Conservation (phyloP, 2,113 vertebrate species). For the Cyanocitta stelleri region DNA sequence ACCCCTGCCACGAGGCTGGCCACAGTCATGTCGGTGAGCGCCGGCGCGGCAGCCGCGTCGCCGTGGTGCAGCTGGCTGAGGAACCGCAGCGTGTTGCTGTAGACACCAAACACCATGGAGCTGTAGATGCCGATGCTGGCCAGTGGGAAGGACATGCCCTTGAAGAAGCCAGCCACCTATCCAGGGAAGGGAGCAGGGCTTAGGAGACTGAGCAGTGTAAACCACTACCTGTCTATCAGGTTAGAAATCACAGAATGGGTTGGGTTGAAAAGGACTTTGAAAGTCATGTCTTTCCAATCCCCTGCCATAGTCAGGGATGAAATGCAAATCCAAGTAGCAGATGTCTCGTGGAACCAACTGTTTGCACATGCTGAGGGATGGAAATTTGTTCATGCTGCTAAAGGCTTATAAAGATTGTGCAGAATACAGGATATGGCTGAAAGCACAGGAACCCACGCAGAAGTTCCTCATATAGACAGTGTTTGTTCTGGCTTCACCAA, state of each 20-base stretch:
- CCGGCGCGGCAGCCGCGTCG: constrained; percentile 11
- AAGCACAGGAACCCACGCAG: fast-evolving
- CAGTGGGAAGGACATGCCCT: constrained; percentile 96
- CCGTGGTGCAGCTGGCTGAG: constrained; percentile 77
- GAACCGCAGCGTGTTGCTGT: constrained; percentile 83
- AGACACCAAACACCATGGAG: constrained; percentile 90
- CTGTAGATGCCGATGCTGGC: constrained; percentile 89
- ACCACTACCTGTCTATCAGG: background rate
- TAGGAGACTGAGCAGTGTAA: background rate
- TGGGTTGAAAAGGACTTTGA: background rate
- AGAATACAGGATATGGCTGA: background rate
- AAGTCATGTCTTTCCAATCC: background rate
- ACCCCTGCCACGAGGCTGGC: constrained; percentile 85
- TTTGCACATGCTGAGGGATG: background rate
- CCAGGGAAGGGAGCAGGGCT: background rate
- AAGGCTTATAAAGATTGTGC: background rate
- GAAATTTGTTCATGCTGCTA: background rate
- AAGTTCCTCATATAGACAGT: background rate
- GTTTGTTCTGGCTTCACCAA: background rate
- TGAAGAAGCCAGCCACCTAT: constrained; percentile 90
- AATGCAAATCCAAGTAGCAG: background rate
- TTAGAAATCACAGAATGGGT: background rate
- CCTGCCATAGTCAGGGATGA: background rate
- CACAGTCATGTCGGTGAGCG: constrained; percentile 75
- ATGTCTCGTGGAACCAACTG: background rate